Conservation (phyloP, 2,113 vertebrate genomes). For the Diadophis punctatus region DNA sequence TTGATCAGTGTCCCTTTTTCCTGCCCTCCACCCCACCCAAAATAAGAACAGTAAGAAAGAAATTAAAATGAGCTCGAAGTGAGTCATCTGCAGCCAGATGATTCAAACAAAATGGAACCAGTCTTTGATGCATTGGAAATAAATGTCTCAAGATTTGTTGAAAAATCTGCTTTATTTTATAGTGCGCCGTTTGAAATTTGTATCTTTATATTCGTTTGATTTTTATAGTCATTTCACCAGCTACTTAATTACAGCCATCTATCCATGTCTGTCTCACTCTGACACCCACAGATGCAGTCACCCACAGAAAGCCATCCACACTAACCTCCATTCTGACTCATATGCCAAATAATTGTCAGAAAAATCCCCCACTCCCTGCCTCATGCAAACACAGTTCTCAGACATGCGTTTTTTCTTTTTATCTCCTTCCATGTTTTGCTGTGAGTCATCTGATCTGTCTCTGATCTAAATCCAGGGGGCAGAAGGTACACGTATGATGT, state of each 20-base stretch:
- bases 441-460: conserved; percentile 61
- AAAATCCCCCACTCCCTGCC: conserved; percentile 47
- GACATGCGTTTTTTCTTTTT: conserved; percentile 55
- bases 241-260: conserved; percentile 62
- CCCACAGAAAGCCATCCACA: conserved; percentile 49
- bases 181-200: conserved; percentile 20
- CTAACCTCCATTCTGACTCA: conserved; percentile 66
- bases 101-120: conserved; percentile 31
- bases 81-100: conserved; percentile 17
- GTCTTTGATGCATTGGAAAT: conserved; percentile 23
- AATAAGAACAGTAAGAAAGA: neutral
- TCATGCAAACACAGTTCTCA: conserved; percentile 55
- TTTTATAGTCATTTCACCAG: conserved; percentile 61
- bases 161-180: conserved; percentile 17
- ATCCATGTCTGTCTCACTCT: conserved; percentile 64
- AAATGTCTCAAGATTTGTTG: conserved; percentile 17
- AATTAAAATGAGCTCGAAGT: neutral
- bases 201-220: conserved; percentile 61
- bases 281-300: conserved; percentile 68
- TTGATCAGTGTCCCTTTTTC: neutral
- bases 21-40: neutral
- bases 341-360: conserved; percentile 48
- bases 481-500: conserved; percentile 45
- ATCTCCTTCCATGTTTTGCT: conserved; percentile 66
- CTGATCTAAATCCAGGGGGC: conserved; percentile 56